phyloP scores from a whole-genome alignment of 2,888 invertebrate genomes.

The Cylloceria caligata region DNA sequence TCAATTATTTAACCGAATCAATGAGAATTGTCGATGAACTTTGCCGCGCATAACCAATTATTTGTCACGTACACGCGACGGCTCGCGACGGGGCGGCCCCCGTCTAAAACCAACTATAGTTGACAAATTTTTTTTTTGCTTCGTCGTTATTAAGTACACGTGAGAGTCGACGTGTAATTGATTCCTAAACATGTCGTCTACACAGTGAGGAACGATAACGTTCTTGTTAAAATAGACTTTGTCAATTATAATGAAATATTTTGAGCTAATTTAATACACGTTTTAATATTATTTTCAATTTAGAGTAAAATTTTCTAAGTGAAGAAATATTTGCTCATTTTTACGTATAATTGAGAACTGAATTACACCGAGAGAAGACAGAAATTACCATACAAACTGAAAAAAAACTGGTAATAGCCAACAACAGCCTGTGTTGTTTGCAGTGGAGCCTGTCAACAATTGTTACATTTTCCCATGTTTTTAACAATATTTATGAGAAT shows the following conservation, averaged over 20 bases:
- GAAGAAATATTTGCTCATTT: neutral
- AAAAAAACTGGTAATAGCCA: too few relatives aligned
- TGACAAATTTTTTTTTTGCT: slow-evolving; percentile 19
- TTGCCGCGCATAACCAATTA: neutral
- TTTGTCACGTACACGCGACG: neutral
- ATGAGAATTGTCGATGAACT: slow-evolving; percentile 36
- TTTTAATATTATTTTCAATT: neutral
- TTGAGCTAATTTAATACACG: neutral
- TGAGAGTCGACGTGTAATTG: neutral
- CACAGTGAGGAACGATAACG: neutral
- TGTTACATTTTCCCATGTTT: too few relatives aligned
- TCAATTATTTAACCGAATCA: slow-evolving; percentile 10
- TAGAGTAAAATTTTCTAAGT: neutral
- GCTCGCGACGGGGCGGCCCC: too few relatives aligned
- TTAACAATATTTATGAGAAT: too few relatives aligned
- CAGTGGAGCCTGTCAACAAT: too few relatives aligned
- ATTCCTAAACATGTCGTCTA: neutral
- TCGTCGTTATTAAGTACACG: slow-evolving; percentile 14
- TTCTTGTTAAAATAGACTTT: neutral
- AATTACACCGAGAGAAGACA: too few relatives aligned
- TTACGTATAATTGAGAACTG: neutral
- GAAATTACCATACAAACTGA: too few relatives aligned
- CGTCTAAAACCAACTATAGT: neutral
- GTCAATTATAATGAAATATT: neutral
- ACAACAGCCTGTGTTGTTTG: too few relatives aligned